Evolutionary conservation across 1,140 invertebrate genomes (phyloP), one percentile per base, ranked within the genome.

Genomic region (Neoseiulus cucumeris): DNA sequence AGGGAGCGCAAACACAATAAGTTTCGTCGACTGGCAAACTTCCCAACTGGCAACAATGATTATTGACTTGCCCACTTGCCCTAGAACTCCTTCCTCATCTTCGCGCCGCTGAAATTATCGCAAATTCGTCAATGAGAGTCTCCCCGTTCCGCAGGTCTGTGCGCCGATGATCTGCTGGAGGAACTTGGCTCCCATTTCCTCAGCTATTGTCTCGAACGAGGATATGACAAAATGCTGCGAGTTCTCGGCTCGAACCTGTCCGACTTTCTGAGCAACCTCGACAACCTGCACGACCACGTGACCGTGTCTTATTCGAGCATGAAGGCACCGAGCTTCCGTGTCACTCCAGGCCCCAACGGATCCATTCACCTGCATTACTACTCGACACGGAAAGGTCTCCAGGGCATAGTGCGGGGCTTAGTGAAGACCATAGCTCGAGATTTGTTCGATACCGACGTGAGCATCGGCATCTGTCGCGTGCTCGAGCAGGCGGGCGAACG

Each of bases 181-280:
- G 65, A 68, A 7, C 74, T 78, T 59, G 76, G 75, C 28, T 71
- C 72, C 9, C 70, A 70, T 51, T 77, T 77, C 68, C 72, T 77
- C n/a, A 65, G 68, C 14, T 76, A 72, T 67, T 44, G 64, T 41
- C 47, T 41, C 17, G 69, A 70, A 29, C 55, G 70, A 64, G 72
- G 72, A 30, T 79, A 85, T 30, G 84, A 86, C 69, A 75, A 83
- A 67, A 85, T 87, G 7, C 82, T 90, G 66, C 80, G 81, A 67
- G 85, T 86, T 68, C 80, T 91, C 25, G 88, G 87, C 25, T 82
- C 84, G 65, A 82, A 89, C 75, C 77, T 90, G 66, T 80, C 84
- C 64, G 86, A 87, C 68, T 90, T 91, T 74, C 76, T 91, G 1
- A 87, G 84, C 42, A 88, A 87, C 14, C 75, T 91, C 64, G 90